phyloP scores from a whole-genome alignment of 2,888 invertebrate genomes.

The Bimastos eiseni region DNA sequence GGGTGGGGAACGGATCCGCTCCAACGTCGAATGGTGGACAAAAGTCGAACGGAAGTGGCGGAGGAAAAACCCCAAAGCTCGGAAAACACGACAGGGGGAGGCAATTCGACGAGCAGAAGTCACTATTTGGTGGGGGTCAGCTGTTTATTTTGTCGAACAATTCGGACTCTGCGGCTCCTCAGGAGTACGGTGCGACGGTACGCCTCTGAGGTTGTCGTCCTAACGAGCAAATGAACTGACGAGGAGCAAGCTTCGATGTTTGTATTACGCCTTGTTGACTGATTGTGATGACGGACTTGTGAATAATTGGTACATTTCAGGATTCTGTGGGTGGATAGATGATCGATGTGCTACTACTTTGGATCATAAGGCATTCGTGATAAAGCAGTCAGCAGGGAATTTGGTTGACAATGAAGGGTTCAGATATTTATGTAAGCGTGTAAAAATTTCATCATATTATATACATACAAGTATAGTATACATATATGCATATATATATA shows the following conservation, averaged over 20 bases:
- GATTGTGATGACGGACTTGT: neutral
- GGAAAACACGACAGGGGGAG: neutral
- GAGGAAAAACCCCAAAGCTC: neutral
- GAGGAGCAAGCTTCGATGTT: neutral
- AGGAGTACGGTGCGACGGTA: conserved; percentile 27
- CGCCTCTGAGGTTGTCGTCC: neutral
- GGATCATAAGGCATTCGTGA: neutral
- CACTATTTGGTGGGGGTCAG: neutral
- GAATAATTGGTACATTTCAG: neutral
- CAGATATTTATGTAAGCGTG: too few species aligned
- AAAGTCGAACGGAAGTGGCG: neutral
- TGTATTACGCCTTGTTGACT: neutral
- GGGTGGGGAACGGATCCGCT: neutral
- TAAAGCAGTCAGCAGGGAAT: neutral
- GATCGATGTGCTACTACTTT: neutral
- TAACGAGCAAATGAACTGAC: neutral
- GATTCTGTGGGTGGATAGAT: neutral
- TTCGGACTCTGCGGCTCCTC: conserved; percentile 26
- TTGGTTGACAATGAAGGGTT: neutral
- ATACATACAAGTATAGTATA: neutral
- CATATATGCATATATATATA: neutral
- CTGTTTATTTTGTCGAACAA: conserved; percentile 17
- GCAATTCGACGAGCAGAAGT: neutral
- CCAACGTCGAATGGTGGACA: neutral
- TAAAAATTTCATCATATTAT: too few species aligned